Evolutionary conservation across 2,797 vertebrate species (phyloP).

Genomic region (Sebastes trivittatus): DNA sequence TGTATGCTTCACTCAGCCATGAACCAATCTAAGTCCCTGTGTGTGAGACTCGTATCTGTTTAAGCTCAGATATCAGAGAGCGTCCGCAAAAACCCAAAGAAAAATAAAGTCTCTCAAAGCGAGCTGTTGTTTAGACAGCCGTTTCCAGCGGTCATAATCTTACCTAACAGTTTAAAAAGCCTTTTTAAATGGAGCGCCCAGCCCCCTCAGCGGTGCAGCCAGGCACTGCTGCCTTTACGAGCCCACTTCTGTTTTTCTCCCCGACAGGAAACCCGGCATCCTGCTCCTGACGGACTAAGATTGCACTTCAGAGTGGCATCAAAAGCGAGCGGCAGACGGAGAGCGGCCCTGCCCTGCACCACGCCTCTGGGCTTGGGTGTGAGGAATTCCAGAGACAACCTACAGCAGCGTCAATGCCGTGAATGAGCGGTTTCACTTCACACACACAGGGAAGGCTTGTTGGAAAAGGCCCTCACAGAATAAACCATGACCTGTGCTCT

Average conservation of each 20-base stretch:
- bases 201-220: constrained; percentile 5
- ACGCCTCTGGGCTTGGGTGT: constrained; percentile 54
- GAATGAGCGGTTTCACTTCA: constrained; percentile 47
- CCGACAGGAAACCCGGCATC: constrained; percentile 72
- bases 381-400: constrained; percentile 65
- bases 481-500: constrained; percentile 42
- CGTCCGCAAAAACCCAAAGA: constrained; percentile 46
- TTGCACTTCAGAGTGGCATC: constrained; percentile 55
- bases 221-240: constrained; percentile 47
- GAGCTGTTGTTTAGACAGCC: constrained; percentile 76
- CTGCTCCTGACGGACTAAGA: constrained; percentile 55
- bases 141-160: constrained; percentile 65
- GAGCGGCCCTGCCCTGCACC: constrained; percentile 48
- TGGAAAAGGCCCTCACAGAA: constrained; percentile 19
- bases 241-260: constrained; percentile 47
- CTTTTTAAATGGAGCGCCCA: constrained; percentile 52
- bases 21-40: constrained; percentile 10
- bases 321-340: constrained; percentile 42
- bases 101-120: constrained; percentile 63
- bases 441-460: constrained; percentile 47
- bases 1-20: background rate
- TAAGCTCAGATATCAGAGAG: constrained; percentile 42
- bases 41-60: constrained; percentile 16
- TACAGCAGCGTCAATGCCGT: constrained; percentile 36
- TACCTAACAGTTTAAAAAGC: constrained; percentile 54